Evolutionary conservation across 1,140 invertebrate species (phyloP), one percentile per base, ranked within the genome.

Genomic region (Mamestra configurata): DNA sequence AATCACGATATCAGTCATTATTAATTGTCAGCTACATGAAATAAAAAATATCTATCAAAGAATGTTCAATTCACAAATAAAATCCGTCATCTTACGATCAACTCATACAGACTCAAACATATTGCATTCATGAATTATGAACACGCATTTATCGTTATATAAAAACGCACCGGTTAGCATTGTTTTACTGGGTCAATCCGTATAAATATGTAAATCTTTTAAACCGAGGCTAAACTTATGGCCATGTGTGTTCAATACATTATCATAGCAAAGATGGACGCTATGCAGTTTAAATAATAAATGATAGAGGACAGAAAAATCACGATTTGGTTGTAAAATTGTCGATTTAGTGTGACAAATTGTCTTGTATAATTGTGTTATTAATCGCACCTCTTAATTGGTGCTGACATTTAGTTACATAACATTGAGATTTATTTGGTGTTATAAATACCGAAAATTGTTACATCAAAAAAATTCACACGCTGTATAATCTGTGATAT

Each of bases 171-270:
- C 37, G 59, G 59, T 64, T 77, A 35, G 49, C 70, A 55, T 55
- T 77, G 57, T 43, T 22, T 64, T 49, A 64, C 15, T 77, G 27
- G 73, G 73, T 77, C 73, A 77, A 35, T 51, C 43, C 53, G 5
- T 49, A 64, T 51, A 49, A 64, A 77, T 77, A 77, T 77, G 57
- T 51, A 20, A 64, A 77, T 64, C 40, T 35, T 40, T 35, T 64
- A 35, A 64, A 49, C 43, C 40, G 55, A 77, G 73, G 73, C 27
- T 49, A 7, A 31, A 4, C 15, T 31, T 70, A 49, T 70, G 46
- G 27, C 20, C 66, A 24, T 70, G 13, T 70, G 43, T 5, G 20
- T 24, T 68, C 18, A 64, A 3, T 4, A 49, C 43, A 49, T 15
- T 64, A 64, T 11, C 35, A 64, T 35, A 18, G 8, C 11, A 37